Conservation (phyloP, 2,888 invertebrate genomes). For the Cryptus armator region DNA sequence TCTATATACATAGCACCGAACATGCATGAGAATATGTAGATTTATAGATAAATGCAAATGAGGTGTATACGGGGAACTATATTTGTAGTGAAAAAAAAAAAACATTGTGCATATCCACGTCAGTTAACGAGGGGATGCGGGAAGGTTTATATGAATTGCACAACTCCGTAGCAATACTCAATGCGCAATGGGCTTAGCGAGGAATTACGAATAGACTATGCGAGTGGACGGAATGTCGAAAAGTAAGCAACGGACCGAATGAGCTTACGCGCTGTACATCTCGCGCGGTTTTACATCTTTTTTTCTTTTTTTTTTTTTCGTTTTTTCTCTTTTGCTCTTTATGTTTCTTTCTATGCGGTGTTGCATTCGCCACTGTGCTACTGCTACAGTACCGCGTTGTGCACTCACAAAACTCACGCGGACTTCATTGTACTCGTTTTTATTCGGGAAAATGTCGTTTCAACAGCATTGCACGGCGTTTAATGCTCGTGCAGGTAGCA, state of each 20-base stretch:
- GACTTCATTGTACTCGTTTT: background rate
- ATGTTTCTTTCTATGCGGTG: background rate
- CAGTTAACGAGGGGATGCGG: background rate
- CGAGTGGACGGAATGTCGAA: conserved; percentile 33
- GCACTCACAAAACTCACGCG: too few relatives aligned
- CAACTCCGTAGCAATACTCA: background rate
- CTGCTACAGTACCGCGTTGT: background rate
- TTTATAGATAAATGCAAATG: too few relatives aligned
- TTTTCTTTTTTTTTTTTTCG: conserved; percentile 7
- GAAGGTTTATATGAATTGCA: conserved; percentile 23
- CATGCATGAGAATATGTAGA: background rate
- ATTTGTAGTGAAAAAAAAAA: too few relatives aligned
- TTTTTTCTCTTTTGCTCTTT: conserved; percentile 22
- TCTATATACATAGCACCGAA: background rate
- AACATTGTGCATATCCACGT: background rate
- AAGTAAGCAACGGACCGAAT: conserved; percentile 10
- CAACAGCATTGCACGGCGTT: conserved; percentile 4
- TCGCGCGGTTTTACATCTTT: conserved; percentile 6
- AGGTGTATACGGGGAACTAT: background rate
- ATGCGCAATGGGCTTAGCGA: conserved; percentile 34
- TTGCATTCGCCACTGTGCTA: conserved; percentile 19
- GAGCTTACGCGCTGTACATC: conserved; percentile 44
- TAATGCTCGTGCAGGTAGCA: conserved; percentile 12
- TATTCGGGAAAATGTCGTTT: conserved; percentile 14
- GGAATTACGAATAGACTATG: conserved; percentile 47